phyloP scores from a whole-genome alignment of 2,113 vertebrate genomes.

The Macrotus californicus region DNA sequence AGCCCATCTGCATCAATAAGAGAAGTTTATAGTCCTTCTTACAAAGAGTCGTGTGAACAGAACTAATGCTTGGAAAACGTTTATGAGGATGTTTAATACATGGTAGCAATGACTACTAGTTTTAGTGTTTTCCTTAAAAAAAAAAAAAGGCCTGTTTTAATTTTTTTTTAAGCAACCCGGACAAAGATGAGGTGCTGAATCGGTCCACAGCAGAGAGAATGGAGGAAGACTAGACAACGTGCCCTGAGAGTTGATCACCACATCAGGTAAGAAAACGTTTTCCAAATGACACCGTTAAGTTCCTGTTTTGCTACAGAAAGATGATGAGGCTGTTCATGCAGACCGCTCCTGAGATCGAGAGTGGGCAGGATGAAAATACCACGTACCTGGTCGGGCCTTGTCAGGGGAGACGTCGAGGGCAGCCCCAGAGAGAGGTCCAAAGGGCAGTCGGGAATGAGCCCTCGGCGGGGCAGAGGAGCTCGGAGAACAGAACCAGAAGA shows the following conservation, averaged over 20 bases:
- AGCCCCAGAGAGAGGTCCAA: neutral
- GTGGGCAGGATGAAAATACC: neutral
- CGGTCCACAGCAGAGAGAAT: neutral
- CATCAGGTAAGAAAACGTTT: neutral
- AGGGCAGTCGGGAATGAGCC: neutral
- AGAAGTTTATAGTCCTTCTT: neutral
- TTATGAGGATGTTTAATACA: accelerated
- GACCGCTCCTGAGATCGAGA: neutral
- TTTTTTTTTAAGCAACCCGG: neutral
- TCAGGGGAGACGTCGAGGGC: too few species aligned
- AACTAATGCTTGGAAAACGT: neutral
- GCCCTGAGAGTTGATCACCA: neutral
- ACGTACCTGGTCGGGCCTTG: neutral
- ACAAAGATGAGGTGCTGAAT: neutral
- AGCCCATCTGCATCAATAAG: accelerated
- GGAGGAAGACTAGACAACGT: neutral
- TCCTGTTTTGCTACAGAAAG: neutral
- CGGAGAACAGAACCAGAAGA: neutral
- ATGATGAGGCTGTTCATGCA: neutral
- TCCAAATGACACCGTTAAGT: neutral
- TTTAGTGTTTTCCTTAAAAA: neutral
- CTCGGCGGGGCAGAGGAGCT: neutral
- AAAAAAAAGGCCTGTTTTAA: neutral
- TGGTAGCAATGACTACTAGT: neutral
- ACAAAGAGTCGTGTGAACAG: neutral